Evolutionary conservation across 2,797 vertebrate species (phyloP).

Genomic region (Zalophus californianus): DNA sequence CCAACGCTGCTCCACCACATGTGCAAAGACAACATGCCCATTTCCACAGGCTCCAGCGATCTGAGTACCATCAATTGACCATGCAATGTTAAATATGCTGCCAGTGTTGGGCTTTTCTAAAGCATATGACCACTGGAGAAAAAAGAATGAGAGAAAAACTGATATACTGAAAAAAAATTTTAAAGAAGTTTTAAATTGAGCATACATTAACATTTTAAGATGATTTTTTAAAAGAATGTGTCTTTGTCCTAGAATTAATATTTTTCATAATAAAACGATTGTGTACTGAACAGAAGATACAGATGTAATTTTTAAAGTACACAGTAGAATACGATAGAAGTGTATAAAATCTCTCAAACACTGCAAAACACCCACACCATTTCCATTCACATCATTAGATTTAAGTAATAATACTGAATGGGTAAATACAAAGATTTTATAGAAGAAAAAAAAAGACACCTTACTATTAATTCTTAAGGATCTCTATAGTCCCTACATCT

Average conservation of each 20-base stretch:
- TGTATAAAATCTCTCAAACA: conserved; percentile 35
- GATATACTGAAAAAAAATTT: not conserved
- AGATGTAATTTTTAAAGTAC: conserved; percentile 27
- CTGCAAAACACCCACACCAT: not conserved
- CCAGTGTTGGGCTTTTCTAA: conserved; percentile 98
- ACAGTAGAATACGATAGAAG: conserved; percentile 6
- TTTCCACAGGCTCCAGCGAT: conserved; percentile 97
- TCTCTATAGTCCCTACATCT: not conserved
- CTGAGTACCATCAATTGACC: conserved; percentile 97
- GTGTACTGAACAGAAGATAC: not conserved
- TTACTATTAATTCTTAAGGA: conserved; percentile 10
- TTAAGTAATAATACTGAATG: conserved; percentile 33
- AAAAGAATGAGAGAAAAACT: not conserved
- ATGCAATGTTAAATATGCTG: conserved; percentile 95
- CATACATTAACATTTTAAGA: not conserved
- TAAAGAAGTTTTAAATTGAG: conserved; percentile 25
- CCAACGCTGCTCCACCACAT: conserved; percentile 97
- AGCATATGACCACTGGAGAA: conserved; percentile 95
- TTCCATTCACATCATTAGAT: not conserved
- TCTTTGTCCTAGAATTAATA: conserved; percentile 45
- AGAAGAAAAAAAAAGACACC: not conserved
- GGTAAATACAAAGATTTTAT: conserved; percentile 10
- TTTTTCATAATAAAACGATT: conserved; percentile 61
- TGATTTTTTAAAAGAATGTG: conserved; percentile 9
- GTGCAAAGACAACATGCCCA: conserved; percentile 97